Conservation (phyloP, 2,797 vertebrate species). For the Siniperca obscura region DNA sequence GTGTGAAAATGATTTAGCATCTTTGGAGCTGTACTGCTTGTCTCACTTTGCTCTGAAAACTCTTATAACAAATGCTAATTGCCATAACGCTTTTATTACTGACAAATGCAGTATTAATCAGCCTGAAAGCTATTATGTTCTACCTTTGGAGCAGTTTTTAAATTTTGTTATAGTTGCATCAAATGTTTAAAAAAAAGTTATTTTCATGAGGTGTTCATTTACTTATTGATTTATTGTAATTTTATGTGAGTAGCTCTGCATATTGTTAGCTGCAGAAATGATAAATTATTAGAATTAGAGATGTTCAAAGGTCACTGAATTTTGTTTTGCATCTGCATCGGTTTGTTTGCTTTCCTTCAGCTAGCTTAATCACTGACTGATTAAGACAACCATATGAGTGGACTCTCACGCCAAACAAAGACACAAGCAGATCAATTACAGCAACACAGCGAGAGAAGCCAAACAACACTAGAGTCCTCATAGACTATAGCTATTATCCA, state of each 20-base stretch:
- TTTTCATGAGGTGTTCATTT: constrained; percentile 1
- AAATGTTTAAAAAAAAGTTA: not conserved
- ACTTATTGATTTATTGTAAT: constrained; percentile 9
- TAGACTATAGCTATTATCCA: constrained; percentile 22
- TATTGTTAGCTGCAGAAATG: not conserved
- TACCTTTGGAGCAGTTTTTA: not conserved
- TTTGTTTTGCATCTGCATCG: constrained; percentile 21
- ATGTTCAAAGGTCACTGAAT: not conserved
- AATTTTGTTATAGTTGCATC: not conserved
- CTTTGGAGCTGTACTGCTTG: not conserved
- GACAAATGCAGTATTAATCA: not conserved
- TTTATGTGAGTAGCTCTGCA: not conserved
- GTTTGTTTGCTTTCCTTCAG: constrained; percentile 50
- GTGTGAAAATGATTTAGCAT: not conserved
- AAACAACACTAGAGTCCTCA: constrained; percentile 40
- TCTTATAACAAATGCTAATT: not conserved
- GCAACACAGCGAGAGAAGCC: constrained; percentile 30
- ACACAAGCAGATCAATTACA: constrained; percentile 68
- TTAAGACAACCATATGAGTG: constrained; percentile 60
- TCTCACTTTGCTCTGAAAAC: not conserved
- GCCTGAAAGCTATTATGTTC: not conserved
- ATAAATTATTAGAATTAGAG: constrained; percentile 9
- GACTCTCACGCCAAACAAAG: constrained; percentile 60
- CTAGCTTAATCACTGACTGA: constrained; percentile 59
- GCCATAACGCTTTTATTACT: not conserved